Conservation (phyloP, 2,888 invertebrate species). For the Hecatera dysodea region DNA sequence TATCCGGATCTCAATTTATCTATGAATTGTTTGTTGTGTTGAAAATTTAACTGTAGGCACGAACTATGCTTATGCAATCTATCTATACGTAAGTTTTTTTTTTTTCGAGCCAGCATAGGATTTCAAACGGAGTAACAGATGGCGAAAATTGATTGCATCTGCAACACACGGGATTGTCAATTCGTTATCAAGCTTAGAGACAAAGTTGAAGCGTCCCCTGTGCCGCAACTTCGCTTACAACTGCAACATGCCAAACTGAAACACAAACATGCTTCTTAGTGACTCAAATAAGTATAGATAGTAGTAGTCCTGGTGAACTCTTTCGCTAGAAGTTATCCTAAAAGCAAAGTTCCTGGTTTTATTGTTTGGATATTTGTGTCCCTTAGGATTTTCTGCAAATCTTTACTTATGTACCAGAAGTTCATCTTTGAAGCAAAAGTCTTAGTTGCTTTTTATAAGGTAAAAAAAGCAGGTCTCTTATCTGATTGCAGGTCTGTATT, state of each 20-base stretch:
- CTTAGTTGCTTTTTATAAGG: not conserved
- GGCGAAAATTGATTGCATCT: slow-evolving; percentile 28
- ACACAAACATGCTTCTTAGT: slow-evolving; percentile 37
- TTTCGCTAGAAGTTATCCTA: slow-evolving; percentile 15
- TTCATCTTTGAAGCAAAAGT: not conserved
- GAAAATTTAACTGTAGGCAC: not conserved
- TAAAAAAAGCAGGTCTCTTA: not conserved
- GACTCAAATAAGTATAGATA: slow-evolving; percentile 1
- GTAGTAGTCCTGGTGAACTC: slow-evolving; percentile 11
- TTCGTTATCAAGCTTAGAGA: slow-evolving; percentile 35
- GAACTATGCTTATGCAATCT: not conserved
- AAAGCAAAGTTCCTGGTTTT: slow-evolving; percentile 15
- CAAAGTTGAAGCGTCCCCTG: slow-evolving; percentile 29
- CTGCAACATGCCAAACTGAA: slow-evolving; percentile 14
- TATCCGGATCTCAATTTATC: too few species aligned
- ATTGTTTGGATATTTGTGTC: slow-evolving; percentile 4
- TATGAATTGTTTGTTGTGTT: too few species aligned
- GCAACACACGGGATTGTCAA: slow-evolving; percentile 29
- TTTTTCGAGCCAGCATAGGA: too few species aligned
- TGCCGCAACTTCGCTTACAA: slow-evolving; percentile 22
- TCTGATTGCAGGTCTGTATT: too few species aligned
- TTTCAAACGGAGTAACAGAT: not conserved
- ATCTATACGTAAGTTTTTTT: not conserved
- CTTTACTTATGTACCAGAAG: not conserved
- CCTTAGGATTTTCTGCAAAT: not conserved